Base-by-base conservation (phyloP, 2,888 invertebrate species). In the Drosophila cyrtoloma region DNA sequence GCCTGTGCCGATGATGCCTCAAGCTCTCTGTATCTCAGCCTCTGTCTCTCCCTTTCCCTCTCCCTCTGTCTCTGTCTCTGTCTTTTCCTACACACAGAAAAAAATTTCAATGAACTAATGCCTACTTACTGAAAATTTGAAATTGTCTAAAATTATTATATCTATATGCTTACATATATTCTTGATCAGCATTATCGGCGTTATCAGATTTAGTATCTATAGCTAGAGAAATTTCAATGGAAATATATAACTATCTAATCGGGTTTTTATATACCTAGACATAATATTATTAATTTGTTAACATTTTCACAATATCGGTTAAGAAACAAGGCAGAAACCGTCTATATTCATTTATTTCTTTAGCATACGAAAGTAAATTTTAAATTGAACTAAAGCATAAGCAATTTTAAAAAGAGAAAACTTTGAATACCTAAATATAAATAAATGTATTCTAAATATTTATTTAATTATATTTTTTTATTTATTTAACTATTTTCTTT, bases 31-130 rank as follows among this genome's bases (percentile, higher is more conserved):
- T 66, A 35, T 64, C 37, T 32, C 32, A 22, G 10, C 22, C 50
- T 22, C 59, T 55, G 59, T 37, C 71, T 58, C 55, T 44, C 67
- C 61, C 14, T 47, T 19, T 19, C 39, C 9, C 19, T 39, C 22
- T 22, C 22, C 22, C 42, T 26, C 55, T 53, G 55, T 42, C 77
- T 56, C 42, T 35, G 44, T 47, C 77, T 58, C 44, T 35, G 44
- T 12, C 64, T 58, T 59, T 62, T 52, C 28, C 22, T 55, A 53
- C 53, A 57, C 47, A 39, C 32, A n/a, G 16, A 37, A 42, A 58
- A 75, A 75, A 72, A 74, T 77, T 51, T 61, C 6, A 1, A 6
- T 14, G 12, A 47, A 16, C n/a, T 44, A 1, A n/a, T 44, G 12
- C n/a, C 12, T n/a, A 6, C 44, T 44, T n/a, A n/a, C n/a, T 42